Base-by-base conservation (phyloP, 2,113 vertebrate species). In the Sinocyclocheilus grahami region DNA sequence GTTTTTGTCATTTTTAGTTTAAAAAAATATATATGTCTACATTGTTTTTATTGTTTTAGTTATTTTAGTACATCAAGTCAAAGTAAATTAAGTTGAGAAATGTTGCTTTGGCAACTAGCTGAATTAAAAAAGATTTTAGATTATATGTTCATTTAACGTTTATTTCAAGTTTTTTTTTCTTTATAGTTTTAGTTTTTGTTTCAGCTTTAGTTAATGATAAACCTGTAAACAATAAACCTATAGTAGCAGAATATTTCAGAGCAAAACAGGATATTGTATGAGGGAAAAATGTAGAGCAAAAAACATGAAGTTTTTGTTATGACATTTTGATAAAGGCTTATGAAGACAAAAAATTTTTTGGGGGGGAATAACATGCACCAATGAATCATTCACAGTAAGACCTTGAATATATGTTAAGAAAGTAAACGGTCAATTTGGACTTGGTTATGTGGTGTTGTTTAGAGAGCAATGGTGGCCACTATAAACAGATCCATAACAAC, bases 401-500 rank as follows among this genome's bases (percentile, higher is more conserved):
- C 30, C 30, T 48, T n/a, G n/a, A 42, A 6, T 51, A 51, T 27
- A 51, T 76, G 42, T 27, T 51, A 51, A 27, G 30, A 37, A 78
- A 78, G 2, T 51, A 79, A 72, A n/a, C 9, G 16, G 69, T 58
- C 18, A 78, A 60, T 60, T 79, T 58, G 18, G 78, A 79, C 6
- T 42, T 46, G 42, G 42, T 46, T 62, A 60, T 33, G 30, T 60
- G 30, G 58, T 62, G 33, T 3, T 37, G 55, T 60, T 60, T 5
- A 3, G 72, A 75, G 4, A n/a, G 78, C 55, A 62, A 62, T n/a
- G 4, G 22, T 62, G 33, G 22, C 37, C 78, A 60, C 55, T n/a
- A 20, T 5, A 58, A 58, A 48, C 24, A 13, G 30, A 42, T 18
- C 75, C 79, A 85, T 81, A n/a, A 80, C 30, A 33, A 48, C 77